Percentiles rank a stretch among this genome's conserved stretches.
These are phyloP conservation scores for Lycia hirtaria DNA, from an alignment of 2,888 invertebrate species.

Conservation along the genomic window DNA sequence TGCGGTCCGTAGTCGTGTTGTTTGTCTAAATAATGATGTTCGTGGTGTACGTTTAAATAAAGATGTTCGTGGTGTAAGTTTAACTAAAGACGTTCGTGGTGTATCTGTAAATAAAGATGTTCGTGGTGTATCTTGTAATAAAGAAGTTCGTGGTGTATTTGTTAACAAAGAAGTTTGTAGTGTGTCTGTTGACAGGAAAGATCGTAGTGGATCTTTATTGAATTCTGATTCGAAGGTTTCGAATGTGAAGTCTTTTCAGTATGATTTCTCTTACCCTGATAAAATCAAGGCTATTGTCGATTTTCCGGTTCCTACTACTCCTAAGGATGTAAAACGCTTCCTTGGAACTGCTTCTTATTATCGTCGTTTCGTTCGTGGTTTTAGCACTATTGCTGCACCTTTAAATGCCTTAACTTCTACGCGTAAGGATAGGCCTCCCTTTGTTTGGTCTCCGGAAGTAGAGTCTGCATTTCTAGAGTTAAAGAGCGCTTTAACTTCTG, in stretches of 20 bases:
- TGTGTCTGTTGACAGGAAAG: no score
- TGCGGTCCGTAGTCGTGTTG: not conserved
- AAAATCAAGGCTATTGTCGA: not conserved
- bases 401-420: not conserved
- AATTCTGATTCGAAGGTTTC: not conserved
- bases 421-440: not conserved
- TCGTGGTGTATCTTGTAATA: no score
- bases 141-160: not conserved
- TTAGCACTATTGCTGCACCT: constrained; percentile 1
- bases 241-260: not conserved
- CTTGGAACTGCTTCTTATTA: not conserved
- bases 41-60: no score
- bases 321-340: not conserved
- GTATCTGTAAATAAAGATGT: no score
- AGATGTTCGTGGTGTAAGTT: no score
- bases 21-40: no score
- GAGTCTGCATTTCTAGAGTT: not conserved
- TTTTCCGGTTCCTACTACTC: not conserved
- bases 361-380: constrained; percentile 7
- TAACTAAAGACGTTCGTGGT: no score
- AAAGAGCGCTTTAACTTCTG: not conserved
- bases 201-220: no score
- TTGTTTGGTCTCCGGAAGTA: not conserved
- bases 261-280: not conserved
- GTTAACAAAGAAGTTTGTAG: no score